A percentile compares a stretch with the other conserved stretches of the same genome.
Evolutionary conservation across 2,888 invertebrate species (phyloP).

Genomic region (Eugnorisma glareosa): DNA sequence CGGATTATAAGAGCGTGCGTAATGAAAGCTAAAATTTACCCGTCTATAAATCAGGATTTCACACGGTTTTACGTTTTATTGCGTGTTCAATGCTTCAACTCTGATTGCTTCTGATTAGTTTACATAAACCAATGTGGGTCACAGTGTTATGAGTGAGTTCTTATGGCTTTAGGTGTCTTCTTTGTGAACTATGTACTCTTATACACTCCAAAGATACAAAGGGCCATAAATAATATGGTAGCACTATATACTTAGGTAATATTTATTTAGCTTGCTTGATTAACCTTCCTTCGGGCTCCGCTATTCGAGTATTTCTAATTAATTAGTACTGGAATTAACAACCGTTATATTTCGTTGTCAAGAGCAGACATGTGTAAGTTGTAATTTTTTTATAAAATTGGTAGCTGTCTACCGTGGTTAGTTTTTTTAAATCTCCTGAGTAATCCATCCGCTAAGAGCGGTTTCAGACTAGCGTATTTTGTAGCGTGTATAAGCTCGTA

Average conservation of each 20-base stretch:
- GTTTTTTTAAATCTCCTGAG: neutral
- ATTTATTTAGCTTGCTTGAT: neutral
- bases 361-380: neutral
- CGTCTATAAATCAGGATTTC: constrained; percentile 22
- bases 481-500: neutral
- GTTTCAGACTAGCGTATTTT: neutral
- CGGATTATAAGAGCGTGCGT: constrained; percentile 2
- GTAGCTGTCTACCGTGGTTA: neutral
- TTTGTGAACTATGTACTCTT: neutral
- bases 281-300: neutral
- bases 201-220: constrained; percentile 1
- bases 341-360: neutral
- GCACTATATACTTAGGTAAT: too few relatives aligned
- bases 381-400: neutral
- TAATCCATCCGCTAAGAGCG: neutral
- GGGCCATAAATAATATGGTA: neutral
- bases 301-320: neutral
- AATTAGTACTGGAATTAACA: neutral
- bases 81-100: constrained; percentile 25
- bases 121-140: constrained; percentile 3
- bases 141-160: neutral
- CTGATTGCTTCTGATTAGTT: constrained; percentile 8
- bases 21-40: constrained; percentile 5
- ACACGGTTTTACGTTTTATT: constrained; percentile 40
- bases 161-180: neutral